Base-by-base conservation (phyloP, 2,113 vertebrate species). In the Pseudopodoces humilis region DNA sequence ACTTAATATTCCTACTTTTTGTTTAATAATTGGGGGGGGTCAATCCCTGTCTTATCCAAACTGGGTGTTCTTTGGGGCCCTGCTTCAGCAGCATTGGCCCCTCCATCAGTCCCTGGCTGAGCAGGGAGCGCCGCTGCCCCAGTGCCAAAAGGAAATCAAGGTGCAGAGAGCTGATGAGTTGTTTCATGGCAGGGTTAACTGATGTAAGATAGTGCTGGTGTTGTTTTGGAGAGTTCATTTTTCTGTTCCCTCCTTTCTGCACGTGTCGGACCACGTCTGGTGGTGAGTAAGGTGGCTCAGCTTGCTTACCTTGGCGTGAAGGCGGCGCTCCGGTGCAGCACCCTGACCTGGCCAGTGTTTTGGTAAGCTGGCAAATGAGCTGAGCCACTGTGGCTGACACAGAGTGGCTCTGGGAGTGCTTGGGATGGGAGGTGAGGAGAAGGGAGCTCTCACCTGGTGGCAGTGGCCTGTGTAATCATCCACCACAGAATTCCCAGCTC, bases 321-420 rank as follows among this genome's bases (percentile, higher is more conserved):
- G 10, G 2, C 14, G 1, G 0, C 1, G 13, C 41, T 60, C 35
- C 2, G 0, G n/a, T 9, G 0, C 14, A 0, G 33, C 50, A 19
- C 52, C 47, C 58, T 37, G 44, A 44, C 76, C 72, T 1, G 4
- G 44, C 59, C 23, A 18, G 21, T 0, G 2, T 37, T 83, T 31
- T 43, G 81, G 84, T 72, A 64, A 44, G 46, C 3, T 53, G 92
- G 83, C 67, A 63, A 75, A 69, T 0, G 4, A 60, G 37, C 12
- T 65, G 84, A 46, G 33, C 39, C 3, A 3, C 6, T 1, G 15
- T 15, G 83, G 16, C n/a, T 68, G 58, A 11, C 13, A 7, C 63
- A 58, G 33, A 72, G 64, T 2, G 1, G 13, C 78, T 59, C 53
- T 60, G 56, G 76, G 44, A 39, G 10, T 25, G 28, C 20, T 52